Conservation (phyloP, 2,113 vertebrate genomes). For the Gallinago paraguaiae region DNA sequence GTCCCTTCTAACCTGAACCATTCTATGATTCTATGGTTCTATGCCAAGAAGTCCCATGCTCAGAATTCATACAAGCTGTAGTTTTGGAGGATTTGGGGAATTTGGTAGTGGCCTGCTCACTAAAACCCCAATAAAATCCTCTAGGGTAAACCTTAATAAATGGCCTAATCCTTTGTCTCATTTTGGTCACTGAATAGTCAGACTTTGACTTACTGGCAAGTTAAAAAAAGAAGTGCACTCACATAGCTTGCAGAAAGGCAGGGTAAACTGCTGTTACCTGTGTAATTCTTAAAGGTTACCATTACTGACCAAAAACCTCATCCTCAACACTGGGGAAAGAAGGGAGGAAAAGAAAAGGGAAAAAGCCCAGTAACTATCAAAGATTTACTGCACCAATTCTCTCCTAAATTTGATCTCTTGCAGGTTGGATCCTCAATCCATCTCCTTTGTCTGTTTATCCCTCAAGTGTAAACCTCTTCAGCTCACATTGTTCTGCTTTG, state of each 20-base stretch:
- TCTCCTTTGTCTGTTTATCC: slow-evolving; percentile 41
- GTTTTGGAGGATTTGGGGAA: neutral
- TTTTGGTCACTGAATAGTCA: neutral
- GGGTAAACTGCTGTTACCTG: neutral
- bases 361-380: neutral
- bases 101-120: neutral
- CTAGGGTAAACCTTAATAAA: neutral
- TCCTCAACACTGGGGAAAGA: neutral
- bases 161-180: neutral
- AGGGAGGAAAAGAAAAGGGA: neutral
- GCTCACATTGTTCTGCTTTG: neutral
- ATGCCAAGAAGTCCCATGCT: neutral
- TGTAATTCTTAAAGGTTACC: neutral
- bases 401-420: neutral
- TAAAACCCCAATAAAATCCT: neutral
- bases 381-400: neutral
- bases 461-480: slow-evolving; percentile 48
- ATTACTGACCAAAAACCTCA: neutral
- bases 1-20: too few relatives aligned
- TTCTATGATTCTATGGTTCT: too few relatives aligned
- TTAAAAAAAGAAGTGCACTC: neutral
- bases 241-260: neutral
- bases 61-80: neutral
- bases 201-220: neutral
- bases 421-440: neutral